Conservation (phyloP, 2,797 vertebrate species). For the Pipistrellus nathusii region DNA sequence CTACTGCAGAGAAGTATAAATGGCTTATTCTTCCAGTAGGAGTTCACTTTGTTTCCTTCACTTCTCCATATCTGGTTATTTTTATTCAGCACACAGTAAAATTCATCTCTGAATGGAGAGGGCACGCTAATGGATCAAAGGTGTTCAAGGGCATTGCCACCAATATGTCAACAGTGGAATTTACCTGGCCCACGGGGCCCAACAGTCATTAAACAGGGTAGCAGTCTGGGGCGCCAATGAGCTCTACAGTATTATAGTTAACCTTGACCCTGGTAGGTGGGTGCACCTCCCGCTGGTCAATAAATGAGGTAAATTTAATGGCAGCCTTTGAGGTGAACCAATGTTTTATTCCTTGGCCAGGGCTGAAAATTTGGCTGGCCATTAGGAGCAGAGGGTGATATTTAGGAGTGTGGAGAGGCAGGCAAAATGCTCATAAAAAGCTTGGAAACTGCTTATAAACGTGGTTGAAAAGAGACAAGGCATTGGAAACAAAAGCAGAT, state of each 20-base stretch:
- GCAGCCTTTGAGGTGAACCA: slow-evolving; percentile 72
- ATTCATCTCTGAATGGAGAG: slow-evolving; percentile 57
- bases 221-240: slow-evolving; percentile 13
- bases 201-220: slow-evolving; percentile 63
- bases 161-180: slow-evolving; percentile 73
- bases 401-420: slow-evolving; percentile 72
- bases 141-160: slow-evolving; percentile 67
- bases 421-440: slow-evolving; percentile 64
- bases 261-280: slow-evolving; percentile 59
- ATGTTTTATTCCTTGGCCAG: slow-evolving; percentile 60
- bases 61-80: slow-evolving; percentile 70
- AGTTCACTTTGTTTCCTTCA: slow-evolving; percentile 35
- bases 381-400: slow-evolving; percentile 54
- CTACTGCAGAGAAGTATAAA: slow-evolving; percentile 54
- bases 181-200: slow-evolving; percentile 72
- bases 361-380: slow-evolving; percentile 41
- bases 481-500: slow-evolving; percentile 71
- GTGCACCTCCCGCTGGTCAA: slow-evolving; percentile 75
- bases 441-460: slow-evolving; percentile 73
- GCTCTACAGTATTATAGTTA: background rate
- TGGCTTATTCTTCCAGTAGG: slow-evolving; percentile 63
- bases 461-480: slow-evolving; percentile 62
- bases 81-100: slow-evolving; percentile 75
- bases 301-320: slow-evolving; percentile 80
- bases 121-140: slow-evolving; percentile 65